Conservation (phyloP, 2,888 invertebrate genomes). For the Zootermopsis nevadensis region DNA sequence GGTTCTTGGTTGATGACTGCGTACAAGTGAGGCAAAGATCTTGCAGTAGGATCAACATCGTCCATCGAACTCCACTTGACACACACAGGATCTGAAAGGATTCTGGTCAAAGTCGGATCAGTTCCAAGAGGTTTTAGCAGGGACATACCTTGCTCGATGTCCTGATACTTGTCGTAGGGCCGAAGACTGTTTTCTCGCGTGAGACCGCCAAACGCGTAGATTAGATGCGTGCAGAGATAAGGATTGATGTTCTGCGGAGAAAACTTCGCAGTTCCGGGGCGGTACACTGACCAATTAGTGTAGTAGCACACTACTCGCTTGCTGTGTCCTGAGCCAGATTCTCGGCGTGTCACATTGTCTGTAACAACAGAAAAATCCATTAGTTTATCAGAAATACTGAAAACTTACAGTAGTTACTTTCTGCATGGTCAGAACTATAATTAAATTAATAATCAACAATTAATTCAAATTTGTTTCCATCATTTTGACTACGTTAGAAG, state of each 20-base stretch:
- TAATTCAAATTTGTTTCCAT: too few species aligned
- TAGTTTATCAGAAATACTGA: neutral
- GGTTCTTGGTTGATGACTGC: too few species aligned
- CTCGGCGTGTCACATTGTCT: constrained; percentile 49
- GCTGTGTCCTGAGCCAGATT: constrained; percentile 45
- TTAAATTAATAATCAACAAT: too few species aligned
- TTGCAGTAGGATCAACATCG: too few species aligned
- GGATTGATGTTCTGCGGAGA: constrained; percentile 95
- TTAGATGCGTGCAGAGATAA: constrained; percentile 91
- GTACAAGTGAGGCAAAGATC: too few species aligned
- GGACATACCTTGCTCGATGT: constrained; percentile 88
- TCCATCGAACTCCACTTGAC: too few species aligned
- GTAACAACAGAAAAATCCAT: constrained; percentile 30
- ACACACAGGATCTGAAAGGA: too few species aligned
- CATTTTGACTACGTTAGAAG: too few species aligned
- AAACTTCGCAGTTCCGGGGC: constrained; percentile 91
- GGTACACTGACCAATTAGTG: constrained; percentile 93
- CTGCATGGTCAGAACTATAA: too few species aligned
- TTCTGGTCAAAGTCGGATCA: too few species aligned
- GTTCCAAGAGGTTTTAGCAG: too few species aligned
- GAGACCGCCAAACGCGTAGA: constrained; percentile 93
- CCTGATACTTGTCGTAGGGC: constrained; percentile 95
- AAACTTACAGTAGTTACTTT: neutral
- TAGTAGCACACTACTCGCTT: constrained; percentile 90
- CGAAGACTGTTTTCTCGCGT: constrained; percentile 91